phyloP scores from a whole-genome alignment of 2,113 vertebrate genomes.

The Chamaea fasciata region DNA sequence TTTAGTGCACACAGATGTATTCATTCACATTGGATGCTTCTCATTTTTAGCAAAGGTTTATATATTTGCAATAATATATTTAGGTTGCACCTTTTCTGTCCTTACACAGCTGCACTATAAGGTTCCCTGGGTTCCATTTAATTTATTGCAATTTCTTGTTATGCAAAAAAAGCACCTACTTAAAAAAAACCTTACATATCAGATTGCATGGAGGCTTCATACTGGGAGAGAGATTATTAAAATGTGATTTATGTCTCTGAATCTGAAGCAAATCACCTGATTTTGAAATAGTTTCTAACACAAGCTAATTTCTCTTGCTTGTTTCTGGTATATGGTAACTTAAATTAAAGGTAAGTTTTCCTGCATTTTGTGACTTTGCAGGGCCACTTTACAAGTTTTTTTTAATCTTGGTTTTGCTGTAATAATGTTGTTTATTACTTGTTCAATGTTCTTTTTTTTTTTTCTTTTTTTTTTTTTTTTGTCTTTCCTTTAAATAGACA shows the following conservation, averaged over 20 bases:
- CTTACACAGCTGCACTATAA: conserved; percentile 29
- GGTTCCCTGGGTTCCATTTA: conserved; percentile 49
- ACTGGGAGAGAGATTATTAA: conserved; percentile 68
- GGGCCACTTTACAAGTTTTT: conserved; percentile 3
- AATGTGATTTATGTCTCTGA: conserved; percentile 53
- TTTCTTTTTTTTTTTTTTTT: background rate
- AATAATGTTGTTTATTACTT: conserved; percentile 29
- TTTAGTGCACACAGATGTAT: conserved; percentile 42
- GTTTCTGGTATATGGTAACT: conserved; percentile 45
- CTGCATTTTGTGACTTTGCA: conserved; percentile 28
- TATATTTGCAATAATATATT: conserved; percentile 50
- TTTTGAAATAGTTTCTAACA: conserved; percentile 53
- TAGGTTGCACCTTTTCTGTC: conserved; percentile 43
- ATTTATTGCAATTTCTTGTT: conserved; percentile 55
- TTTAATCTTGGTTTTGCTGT: background rate
- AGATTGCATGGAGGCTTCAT: conserved; percentile 55
- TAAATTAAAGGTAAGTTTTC: conserved; percentile 37
- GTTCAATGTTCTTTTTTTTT: background rate
- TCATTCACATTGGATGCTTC: conserved; percentile 17
- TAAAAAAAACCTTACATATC: conserved; percentile 47
- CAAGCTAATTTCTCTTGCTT: conserved; percentile 57
- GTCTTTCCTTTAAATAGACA: background rate
- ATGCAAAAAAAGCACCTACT: conserved; percentile 53
- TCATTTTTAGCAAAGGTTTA: conserved; percentile 42
- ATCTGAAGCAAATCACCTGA: conserved; percentile 55